Conservation (phyloP, 2,888 invertebrate species). For the Linnaemya tessellans region DNA sequence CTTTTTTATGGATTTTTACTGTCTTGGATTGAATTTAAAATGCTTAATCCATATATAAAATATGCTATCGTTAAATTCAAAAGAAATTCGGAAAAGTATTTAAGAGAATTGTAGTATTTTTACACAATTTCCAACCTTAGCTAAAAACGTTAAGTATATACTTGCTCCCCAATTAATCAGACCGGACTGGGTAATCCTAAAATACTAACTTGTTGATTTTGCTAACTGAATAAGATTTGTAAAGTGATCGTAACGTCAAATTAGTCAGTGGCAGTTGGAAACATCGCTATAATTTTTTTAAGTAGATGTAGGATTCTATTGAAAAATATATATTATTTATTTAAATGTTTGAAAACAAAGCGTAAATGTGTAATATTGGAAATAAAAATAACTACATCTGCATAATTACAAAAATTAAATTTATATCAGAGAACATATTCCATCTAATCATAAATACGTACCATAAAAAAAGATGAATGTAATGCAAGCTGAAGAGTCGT, state of each 20-base stretch:
- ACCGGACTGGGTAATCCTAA: neutral
- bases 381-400: slow-evolving; percentile 21
- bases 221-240: neutral
- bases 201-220: neutral
- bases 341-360: slow-evolving; percentile 5
- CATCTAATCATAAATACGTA: slow-evolving; percentile 58
- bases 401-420: slow-evolving; percentile 23
- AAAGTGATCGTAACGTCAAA: neutral
- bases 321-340: neutral
- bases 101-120: neutral
- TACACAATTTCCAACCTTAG: neutral
- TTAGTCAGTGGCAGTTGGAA: neutral
- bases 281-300: neutral
- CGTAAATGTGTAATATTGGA: slow-evolving; percentile 22
- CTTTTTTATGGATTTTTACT: too few species aligned
- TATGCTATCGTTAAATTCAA: too few species aligned
- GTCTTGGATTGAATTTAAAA: too few species aligned
- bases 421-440: slow-evolving; percentile 5
- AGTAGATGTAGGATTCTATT: neutral
- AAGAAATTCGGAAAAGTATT: neutral
- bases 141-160: neutral
- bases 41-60: too few species aligned
- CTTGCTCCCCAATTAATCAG: neutral
- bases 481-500: slow-evolving; percentile 28
- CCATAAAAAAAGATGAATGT: slow-evolving; percentile 48